A percentile compares a stretch with the other conserved stretches of the same genome.
Conservation (phyloP, 2,797 vertebrate species). For the Microctenopoma stevenorrisi region DNA sequence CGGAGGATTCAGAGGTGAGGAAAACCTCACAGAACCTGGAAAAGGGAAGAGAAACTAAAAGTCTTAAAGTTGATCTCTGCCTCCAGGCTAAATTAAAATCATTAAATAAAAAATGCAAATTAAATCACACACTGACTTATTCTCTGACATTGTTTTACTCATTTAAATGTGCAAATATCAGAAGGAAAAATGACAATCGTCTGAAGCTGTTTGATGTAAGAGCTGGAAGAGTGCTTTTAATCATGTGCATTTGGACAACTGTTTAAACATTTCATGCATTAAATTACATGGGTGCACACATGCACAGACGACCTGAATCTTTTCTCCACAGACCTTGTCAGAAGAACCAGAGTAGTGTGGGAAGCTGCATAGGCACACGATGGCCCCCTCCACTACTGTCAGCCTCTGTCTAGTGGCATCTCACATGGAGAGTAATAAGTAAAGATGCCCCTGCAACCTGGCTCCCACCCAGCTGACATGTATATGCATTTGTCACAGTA, state of each 20-base stretch:
- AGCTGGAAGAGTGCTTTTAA: constrained; percentile 29
- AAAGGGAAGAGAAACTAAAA: constrained; percentile 5
- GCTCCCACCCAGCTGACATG: constrained; percentile 53
- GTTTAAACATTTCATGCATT: constrained; percentile 27
- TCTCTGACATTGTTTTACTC: constrained; percentile 31
- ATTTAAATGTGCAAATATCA: constrained; percentile 43
- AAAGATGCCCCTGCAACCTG: constrained; percentile 63
- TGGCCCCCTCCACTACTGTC: background rate
- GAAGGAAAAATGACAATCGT: constrained; percentile 18
- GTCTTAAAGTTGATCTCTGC: constrained; percentile 30
- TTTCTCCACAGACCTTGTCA: constrained; percentile 17
- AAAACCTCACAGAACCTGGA: constrained; percentile 21
- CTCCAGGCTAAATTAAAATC: constrained; percentile 44
- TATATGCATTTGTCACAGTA: constrained; percentile 36
- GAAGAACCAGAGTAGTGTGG: constrained; percentile 23
- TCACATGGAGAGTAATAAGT: constrained; percentile 49
- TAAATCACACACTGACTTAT: constrained; percentile 53
- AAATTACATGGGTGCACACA: constrained; percentile 18
- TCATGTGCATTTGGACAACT: constrained; percentile 16
- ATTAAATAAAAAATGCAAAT: constrained; percentile 51
- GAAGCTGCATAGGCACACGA: constrained; percentile 35
- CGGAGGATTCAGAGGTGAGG: constrained; percentile 5
- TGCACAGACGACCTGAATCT: background rate
- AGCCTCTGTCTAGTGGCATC: constrained; percentile 21
- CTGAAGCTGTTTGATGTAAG: constrained; percentile 16